Base-by-base conservation (phyloP, 2,113 vertebrate genomes). In the Xiphophorus hellerii region DNA sequence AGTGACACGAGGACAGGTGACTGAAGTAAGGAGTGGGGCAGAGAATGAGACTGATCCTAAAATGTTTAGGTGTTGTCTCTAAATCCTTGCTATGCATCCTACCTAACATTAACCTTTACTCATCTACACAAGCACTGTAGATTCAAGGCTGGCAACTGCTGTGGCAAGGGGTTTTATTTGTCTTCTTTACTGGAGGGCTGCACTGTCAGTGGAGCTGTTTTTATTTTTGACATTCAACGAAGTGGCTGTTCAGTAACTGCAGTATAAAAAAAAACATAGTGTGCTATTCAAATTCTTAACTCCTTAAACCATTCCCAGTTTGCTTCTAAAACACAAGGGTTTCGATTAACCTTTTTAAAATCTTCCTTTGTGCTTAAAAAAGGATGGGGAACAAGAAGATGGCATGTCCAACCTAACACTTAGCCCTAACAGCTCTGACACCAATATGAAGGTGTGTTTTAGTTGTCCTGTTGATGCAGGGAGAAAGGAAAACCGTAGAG, bases 1-100 rank as follows among this genome's bases (percentile, higher is more conserved):
- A 84, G 84, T 87, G 90, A 85, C 83, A 87, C 83, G 15, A 27
- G 82, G 90, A 87, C 81, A 86, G 75, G 82, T 90, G 84, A 84
- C 86, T 84, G 84, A 91, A 90, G 92, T 93, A 93, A 92, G 92
- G 78, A 88, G 63, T 37, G 76, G 82, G 85, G 77, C 75, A 87
- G 74, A 86, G 73, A 88, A 87, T 80, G 80, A 82, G 67, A 89
- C 69, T 88, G 84, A 66, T 77, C 83, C 88, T 74, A 68, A 76
- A 71, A 69, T 86, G 80, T 92, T 82, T 84, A 61, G 69, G 60
- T 93, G 81, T 89, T 79, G 88, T 89, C 80, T 88, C 77, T 86
- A 78, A 39, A 88, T 90, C 84, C 82, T 76, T 90, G 86, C 85
- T 76, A 87, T 84, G 87, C 84, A 88, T 76, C 84, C 82, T 86